Evolutionary conservation across 2,113 vertebrate genomes (phyloP).

Genomic region (Leptosomus discolor): DNA sequence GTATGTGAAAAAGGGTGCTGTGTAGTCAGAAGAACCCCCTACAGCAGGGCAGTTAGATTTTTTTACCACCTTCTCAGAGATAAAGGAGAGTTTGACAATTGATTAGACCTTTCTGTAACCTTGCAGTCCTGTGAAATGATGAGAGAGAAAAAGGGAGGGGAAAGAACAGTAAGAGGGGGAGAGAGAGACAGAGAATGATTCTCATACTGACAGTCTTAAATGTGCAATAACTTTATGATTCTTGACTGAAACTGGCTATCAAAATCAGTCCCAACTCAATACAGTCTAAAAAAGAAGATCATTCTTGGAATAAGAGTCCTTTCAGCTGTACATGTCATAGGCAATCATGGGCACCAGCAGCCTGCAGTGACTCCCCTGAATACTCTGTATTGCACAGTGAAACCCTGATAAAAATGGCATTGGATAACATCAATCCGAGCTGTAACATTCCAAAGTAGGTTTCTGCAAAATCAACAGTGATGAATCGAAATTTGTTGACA

Average conservation of each 20-base stretch:
- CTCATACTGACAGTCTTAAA: slow-evolving; percentile 78
- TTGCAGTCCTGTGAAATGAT: slow-evolving; percentile 81
- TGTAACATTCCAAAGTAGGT: slow-evolving; percentile 67
- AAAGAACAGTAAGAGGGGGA: slow-evolving; percentile 17
- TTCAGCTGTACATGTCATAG: slow-evolving; percentile 71
- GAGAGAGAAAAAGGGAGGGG: slow-evolving; percentile 69
- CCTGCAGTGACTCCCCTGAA: slow-evolving; percentile 67
- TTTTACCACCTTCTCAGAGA: slow-evolving; percentile 79
- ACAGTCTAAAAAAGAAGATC: slow-evolving; percentile 76
- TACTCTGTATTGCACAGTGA: slow-evolving; percentile 61
- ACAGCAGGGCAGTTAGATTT: slow-evolving; percentile 81
- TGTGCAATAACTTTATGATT: slow-evolving; percentile 86
- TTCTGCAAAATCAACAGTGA: slow-evolving; percentile 77
- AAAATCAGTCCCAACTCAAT: slow-evolving; percentile 84
- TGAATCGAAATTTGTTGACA: slow-evolving; percentile 69
- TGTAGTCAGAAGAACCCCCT: slow-evolving; percentile 84
- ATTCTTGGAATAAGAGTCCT: slow-evolving; percentile 75
- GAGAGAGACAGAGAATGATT: slow-evolving; percentile 72
- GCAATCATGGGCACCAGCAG: slow-evolving; percentile 76
- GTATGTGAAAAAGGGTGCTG: slow-evolving; percentile 84
- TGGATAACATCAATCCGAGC: slow-evolving; percentile 72
- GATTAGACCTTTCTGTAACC: slow-evolving; percentile 86
- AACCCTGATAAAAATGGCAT: slow-evolving; percentile 77
- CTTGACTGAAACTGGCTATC: slow-evolving; percentile 85
- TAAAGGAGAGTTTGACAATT: slow-evolving; percentile 87